These are phyloP conservation scores for Nycticebus coucang DNA, from an alignment of 2,113 vertebrate species.

Conservation along the genomic window DNA sequence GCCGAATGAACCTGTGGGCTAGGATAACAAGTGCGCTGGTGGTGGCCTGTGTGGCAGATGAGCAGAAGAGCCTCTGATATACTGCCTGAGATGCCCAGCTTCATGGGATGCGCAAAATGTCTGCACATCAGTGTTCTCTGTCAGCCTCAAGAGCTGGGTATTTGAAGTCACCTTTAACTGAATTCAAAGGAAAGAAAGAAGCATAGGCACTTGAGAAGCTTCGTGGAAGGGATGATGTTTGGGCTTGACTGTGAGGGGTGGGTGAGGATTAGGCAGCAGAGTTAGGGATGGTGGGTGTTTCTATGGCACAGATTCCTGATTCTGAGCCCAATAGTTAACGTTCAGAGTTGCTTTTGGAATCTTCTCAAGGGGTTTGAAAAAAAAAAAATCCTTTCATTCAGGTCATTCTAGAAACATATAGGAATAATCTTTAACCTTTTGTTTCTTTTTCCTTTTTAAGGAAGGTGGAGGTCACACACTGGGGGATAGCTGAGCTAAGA, in stretches of 20 bases:
- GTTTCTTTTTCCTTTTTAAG: constrained; percentile 1
- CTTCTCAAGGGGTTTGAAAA: neutral
- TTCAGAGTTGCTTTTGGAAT: constrained; percentile 1
- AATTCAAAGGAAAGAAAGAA: neutral
- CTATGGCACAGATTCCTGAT: neutral
- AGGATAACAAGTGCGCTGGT: neutral
- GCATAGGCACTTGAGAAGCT: neutral
- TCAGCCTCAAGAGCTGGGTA: neutral
- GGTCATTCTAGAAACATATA: constrained; percentile 5
- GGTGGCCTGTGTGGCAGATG: neutral
- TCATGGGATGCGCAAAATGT: neutral
- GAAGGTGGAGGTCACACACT: neutral
- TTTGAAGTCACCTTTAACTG: neutral
- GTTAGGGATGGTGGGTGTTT: neutral
- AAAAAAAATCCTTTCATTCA: neutral
- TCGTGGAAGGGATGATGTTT: neutral
- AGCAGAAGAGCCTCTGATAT: neutral
- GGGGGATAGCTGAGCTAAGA: neutral
- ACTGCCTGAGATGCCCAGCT: neutral
- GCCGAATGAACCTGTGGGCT: neutral
- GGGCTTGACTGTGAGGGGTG: too few species aligned
- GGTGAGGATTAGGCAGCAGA: neutral
- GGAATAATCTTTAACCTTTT: neutral
- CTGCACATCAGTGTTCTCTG: neutral
- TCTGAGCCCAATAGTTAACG: neutral